Base-by-base conservation (phyloP, 1,140 invertebrate genomes). In the Lutraria rhynchaena region DNA sequence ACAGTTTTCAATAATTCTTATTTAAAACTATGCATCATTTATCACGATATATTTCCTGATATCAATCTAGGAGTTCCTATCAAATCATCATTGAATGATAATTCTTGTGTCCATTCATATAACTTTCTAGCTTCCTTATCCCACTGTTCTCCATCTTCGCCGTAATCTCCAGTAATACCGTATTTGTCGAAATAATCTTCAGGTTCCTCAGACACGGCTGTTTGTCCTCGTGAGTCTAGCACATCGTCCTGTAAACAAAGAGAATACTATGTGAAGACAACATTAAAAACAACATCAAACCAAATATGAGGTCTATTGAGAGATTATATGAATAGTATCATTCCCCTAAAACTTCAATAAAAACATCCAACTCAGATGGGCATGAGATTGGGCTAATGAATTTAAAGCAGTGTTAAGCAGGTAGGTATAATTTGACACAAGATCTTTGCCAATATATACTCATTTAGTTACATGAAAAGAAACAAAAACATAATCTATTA, bases 41-140 rank as follows among this genome's bases (percentile, higher is more conserved):
- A 61, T 71, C 67, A 73, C 24, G 65, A 74, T 31, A 81, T 81
- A 63, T 81, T 81, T 61, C 57, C 70, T 53, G 76, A 76, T 57
- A 71, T 80, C 17, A 87, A 61, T 46, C 86, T 60, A 11, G 88
- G 88, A 17, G 90, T 90, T 29, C 85, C 81, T n/a, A 89, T 85
- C 29, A 89, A 51, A 31, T 90, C 89, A 81, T 91, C 90, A 82
- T 89, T 87, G 46, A 90, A 87, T 2, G 87, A 89, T 13, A 92
- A 77, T 67, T 89, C 87, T 74, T 92, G 90, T 41, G 91, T 91
- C 91, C 91, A 92, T 74, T 92, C 86, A 70, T 92, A 92, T 11
- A 92, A 87, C 73, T 89, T 86, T 61, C 86, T 83, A 11, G 90
- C 91, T 71, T 92, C 91, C 22, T 85, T 78, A 61, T 92, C 91